Evolutionary conservation across 92 coral and sea anemone genomes (phyloP), one percentile per base, ranked within the genome.

Genomic region (Epizoanthus illoricatus): DNA sequence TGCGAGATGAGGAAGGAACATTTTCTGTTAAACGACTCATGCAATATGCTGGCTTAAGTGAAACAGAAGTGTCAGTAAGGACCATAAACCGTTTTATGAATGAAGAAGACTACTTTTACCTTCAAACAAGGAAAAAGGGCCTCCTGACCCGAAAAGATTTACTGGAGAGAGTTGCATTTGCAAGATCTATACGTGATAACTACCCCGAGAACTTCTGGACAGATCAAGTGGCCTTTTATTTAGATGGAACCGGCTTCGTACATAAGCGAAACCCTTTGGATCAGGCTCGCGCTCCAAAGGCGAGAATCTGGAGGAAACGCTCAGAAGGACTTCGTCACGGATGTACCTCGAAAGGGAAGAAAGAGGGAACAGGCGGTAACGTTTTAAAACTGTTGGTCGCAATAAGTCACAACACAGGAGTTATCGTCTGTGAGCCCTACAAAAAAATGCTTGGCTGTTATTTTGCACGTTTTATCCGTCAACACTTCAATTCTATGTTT

Each of bases 301-400:
- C 81, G 2, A 65, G 85, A 4, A 85, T 88, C 12, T 88, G 88
- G 91, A 62, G 91, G 36, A 78, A 36, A 71, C 70, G 69, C 11
- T 57, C 66, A 2, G 85, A 88, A 71, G 88, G 91, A 24, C 36
- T 88, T 19, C 49, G 7, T 0, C 45, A 52, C 16, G 91, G 88
- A 4, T 88, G 91, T 28, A 85, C 88, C n/a, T 85, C 91, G 0
- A 88, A 88, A 63, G 91, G 91, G n/a, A 71, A 61, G 20, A 79
- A 88, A 20, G 86, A 70, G 60, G 88, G 91, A 17, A 69, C 81
- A 20, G 91, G 91, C 1, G 91, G 91, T n/a, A 88, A 84, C 20
- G 65, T 80, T 5, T 39, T 88, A 7, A 84, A 79, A 47, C 69
- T 80, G 10, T 42, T 88, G 24, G 88, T 85, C 2, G 55, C 76